Percentiles rank a stretch among this genome's conserved stretches.
phyloP scores from a whole-genome alignment of 2,113 vertebrate genomes.

The Egretta garzetta region DNA sequence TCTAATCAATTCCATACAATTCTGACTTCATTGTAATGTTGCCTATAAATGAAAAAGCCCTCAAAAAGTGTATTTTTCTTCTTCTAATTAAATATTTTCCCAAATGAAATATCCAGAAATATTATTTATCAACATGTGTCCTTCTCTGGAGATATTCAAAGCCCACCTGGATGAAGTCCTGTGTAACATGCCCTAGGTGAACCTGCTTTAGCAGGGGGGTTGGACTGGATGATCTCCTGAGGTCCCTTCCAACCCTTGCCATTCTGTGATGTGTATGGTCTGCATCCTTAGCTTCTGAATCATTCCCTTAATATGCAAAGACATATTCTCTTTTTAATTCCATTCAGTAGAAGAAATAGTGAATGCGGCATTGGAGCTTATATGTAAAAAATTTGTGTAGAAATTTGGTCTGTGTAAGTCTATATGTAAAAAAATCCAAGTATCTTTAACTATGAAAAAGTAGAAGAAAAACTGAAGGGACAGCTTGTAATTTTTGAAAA shows the following conservation, averaged over 20 bases:
- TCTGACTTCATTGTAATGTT: neutral
- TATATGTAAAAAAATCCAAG: neutral
- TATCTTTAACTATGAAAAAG: neutral
- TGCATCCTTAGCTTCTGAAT: neutral
- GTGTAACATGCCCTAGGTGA: too few relatives aligned
- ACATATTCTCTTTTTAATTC: neutral
- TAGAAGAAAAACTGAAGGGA: neutral
- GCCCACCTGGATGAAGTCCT: too few relatives aligned
- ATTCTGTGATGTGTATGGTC: neutral
- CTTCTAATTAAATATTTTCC: neutral
- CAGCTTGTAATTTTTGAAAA: neutral
- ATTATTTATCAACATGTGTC: neutral
- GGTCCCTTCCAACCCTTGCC: too few relatives aligned
- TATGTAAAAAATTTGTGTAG: too few relatives aligned
- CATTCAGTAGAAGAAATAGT: neutral
- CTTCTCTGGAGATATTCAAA: too few relatives aligned
- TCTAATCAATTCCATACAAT: neutral
- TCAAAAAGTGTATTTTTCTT: neutral
- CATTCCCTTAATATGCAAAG: neutral
- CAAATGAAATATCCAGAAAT: neutral
- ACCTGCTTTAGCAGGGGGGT: too few relatives aligned
- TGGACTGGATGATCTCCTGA: too few relatives aligned
- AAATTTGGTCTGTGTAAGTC: neutral
- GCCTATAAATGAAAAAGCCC: neutral
- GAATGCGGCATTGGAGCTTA: neutral